These are phyloP conservation scores for Zaprionus bogoriensis DNA, from an alignment of 2,888 invertebrate genomes.

Conservation along the genomic window DNA sequence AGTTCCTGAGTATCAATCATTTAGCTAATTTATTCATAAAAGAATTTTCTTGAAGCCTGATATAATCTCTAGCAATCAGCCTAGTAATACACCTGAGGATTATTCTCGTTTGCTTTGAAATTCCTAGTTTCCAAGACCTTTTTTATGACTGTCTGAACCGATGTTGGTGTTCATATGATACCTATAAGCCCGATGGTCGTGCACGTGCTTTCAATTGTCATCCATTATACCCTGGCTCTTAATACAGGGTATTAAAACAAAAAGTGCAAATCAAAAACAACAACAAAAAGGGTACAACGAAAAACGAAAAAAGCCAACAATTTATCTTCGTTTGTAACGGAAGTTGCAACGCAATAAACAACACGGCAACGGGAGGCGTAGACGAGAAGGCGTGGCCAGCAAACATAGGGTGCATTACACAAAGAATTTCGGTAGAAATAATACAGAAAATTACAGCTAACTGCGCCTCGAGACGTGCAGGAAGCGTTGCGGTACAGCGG, in stretches of 20 bases:
- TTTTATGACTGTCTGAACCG: no score
- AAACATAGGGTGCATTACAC: constrained; percentile 55
- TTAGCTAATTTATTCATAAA: no score
- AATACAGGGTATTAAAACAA: neutral
- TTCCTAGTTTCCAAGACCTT: no score
- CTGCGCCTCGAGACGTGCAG: constrained; percentile 30
- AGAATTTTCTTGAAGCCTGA: no score
- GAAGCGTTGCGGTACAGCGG: neutral
- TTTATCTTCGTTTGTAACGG: constrained; percentile 75
- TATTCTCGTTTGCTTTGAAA: no score
- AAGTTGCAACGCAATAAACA: constrained; percentile 75
- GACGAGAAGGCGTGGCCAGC: constrained; percentile 30
- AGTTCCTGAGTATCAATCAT: no score
- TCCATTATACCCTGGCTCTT: neutral
- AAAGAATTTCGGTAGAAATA: constrained; percentile 49
- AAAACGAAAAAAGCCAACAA: constrained; percentile 54
- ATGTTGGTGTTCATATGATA: no score
- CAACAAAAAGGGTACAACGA: constrained; percentile 19
- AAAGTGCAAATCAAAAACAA: constrained; percentile 7
- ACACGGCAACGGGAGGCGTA: constrained; percentile 50
- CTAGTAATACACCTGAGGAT: no score
- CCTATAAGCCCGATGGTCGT: no score
- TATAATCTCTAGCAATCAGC: no score
- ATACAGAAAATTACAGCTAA: constrained; percentile 45
- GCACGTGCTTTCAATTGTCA: neutral